Conservation (phyloP, 2,797 vertebrate species). For the Heteromormyrus szaboi region DNA sequence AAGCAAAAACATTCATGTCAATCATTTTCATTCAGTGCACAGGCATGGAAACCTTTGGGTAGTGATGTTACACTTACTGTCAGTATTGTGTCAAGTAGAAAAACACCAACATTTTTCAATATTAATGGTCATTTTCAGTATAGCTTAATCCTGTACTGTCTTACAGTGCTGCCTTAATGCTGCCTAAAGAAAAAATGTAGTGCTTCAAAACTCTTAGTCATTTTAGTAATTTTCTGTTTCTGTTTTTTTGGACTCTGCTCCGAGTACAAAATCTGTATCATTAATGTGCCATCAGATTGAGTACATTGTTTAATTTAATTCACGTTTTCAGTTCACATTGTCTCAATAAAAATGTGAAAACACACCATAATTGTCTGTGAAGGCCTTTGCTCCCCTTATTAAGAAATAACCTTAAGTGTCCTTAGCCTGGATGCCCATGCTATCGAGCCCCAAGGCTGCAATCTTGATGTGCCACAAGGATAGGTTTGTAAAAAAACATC, state of each 20-base stretch:
- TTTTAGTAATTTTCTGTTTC: conserved; percentile 50
- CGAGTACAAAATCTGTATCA: conserved; percentile 34
- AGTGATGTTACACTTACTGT: conserved; percentile 40
- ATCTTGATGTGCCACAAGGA: neutral
- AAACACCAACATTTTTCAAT: conserved; percentile 15
- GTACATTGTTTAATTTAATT: conserved; percentile 65
- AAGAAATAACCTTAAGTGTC: neutral
- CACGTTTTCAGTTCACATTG: conserved; percentile 59
- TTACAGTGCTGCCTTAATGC: conserved; percentile 45
- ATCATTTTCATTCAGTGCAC: conserved; percentile 32
- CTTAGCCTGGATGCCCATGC: neutral
- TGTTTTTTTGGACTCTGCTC: neutral
- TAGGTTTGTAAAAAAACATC: neutral
- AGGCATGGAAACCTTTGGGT: conserved; percentile 31
- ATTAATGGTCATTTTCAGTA: neutral
- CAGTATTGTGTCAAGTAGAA: conserved; percentile 37
- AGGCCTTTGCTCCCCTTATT: neutral
- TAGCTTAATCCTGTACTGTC: conserved; percentile 39
- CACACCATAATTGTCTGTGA: conserved; percentile 19
- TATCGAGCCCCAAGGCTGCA: neutral
- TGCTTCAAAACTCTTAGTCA: conserved; percentile 64
- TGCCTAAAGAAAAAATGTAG: conserved; percentile 58
- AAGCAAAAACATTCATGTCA: conserved; percentile 30
- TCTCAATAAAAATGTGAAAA: conserved; percentile 65
- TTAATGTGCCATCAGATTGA: conserved; percentile 53